Evolutionary conservation across 2,888 invertebrate genomes (phyloP), one percentile per base, ranked within the genome.

Genomic region (Gnatocerus cornutus): DNA sequence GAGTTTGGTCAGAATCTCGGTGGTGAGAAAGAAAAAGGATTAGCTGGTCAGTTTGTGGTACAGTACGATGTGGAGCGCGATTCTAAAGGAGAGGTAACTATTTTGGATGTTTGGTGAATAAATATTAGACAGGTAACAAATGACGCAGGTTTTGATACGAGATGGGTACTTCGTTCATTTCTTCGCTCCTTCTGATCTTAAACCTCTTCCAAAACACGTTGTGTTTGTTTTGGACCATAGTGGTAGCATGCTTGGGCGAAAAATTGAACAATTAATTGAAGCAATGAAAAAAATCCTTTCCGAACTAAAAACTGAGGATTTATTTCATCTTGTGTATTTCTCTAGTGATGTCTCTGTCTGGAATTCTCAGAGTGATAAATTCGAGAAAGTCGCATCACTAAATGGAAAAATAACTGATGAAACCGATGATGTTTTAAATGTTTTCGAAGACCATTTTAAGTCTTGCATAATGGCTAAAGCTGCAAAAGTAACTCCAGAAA

Each of bases 101-200:
- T 21, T 21, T 21, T 4, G 4, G 2, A 21, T 4, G 21, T 21
- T 21, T 21, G 21, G 2, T 21, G 1, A 1, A 21, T 21, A 4
- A n/a, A n/a, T n/a, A n/a, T n/a, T n/a, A n/a, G n/a, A n/a, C n/a
- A n/a, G 21, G 4, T 21, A 21, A 21, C 21, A 21, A 21, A 4
- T 21, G 21, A 21, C 4, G 2, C 4, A 90, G 89, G 86, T 81
- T 0, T 78, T 90, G 87, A 85, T 89, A 0, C 88, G 89, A 76
- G 89, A 90, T 72, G 91, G 91, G 0, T 91, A 91, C 81, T 92
- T 92, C 82, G 90, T 92, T 1, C 92, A 92, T 77, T 92, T 91
- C 84, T 90, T 91, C 81, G 89, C 91, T 5, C 92, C 92, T 0
- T 78, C 83, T 0, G 85, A 88, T 10, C 81, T 90, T 69, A 84